Base-by-base conservation (phyloP, 2,888 invertebrate genomes). In the Tetranychus truncatus region DNA sequence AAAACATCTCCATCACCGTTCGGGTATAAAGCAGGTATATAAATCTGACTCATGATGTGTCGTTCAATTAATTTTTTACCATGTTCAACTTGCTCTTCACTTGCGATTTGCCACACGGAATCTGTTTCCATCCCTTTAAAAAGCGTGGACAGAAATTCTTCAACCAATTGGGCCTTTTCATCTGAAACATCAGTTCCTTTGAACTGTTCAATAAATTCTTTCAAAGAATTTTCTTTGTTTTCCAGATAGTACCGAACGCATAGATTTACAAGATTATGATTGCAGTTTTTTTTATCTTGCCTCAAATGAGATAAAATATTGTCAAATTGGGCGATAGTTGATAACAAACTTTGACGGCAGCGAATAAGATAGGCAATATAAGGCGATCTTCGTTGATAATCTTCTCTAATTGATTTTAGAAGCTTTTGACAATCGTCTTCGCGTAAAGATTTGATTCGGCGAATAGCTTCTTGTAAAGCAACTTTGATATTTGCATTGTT, bases 1-100 rank as follows among this genome's bases (percentile, higher is more conserved):
- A 90, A 88, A 78, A 92, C 87, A 84, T 99, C 97, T 0, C 92
- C 95, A 82, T 97, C 97, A 5, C 93, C 94, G 82, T 97, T 96
- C 7, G 97, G 97, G 84, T 94, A 95, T 83, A 99, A 87, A 73
- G 96, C 95, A 81, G 91, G 89, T 67, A 89, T 87, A 84, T 97
- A 97, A 75, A 97, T 89, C 45, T 91, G 87, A 74, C 91, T 90
- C 86, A 96, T 91, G 8, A 96, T 88, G n/a, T 89, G 89, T 72
- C 95, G 86, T 82, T 97, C 96, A 78, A 97, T 88, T 6, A 92
- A 91, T 76, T 88, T 84, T 80, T 89, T 88, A 0, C 91, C 91
- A 80, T 89, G 87, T 77, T 89, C 88, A 66, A 91, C 82, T 81
- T 92, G 89, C 78, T 86, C 84, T 21, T 87, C 84, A 77, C 87